Evolutionary conservation across 2,797 vertebrate genomes (phyloP).

Genomic region (Molossus alvarezi): DNA sequence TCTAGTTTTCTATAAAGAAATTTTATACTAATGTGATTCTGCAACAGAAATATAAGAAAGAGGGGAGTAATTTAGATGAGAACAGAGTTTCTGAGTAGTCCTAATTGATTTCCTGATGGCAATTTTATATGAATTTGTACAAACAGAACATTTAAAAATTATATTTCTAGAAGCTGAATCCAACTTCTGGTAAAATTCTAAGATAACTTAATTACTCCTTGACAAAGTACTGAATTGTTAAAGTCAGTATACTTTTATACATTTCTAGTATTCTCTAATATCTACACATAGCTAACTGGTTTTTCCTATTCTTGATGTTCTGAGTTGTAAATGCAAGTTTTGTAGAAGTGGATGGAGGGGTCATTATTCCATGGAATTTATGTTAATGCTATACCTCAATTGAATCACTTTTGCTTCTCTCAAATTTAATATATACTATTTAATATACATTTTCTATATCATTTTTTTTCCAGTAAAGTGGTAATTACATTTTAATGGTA

Average conservation of each 20-base stretch:
- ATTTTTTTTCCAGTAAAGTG: not conserved
- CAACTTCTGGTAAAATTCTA: constrained; percentile 24
- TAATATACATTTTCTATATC: not conserved
- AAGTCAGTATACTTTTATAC: not conserved
- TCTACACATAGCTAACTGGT: not conserved
- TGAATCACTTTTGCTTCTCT: not conserved
- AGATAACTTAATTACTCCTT: constrained; percentile 13
- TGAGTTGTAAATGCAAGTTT: not conserved
- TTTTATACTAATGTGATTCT: not conserved
- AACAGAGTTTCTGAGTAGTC: constrained; percentile 15
- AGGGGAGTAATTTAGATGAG: not conserved
- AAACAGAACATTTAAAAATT: constrained; percentile 57
- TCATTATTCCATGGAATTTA: not conserved
- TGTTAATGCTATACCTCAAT: not conserved
- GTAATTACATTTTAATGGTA: not conserved
- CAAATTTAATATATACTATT: not conserved
- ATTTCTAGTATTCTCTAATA: not conserved
- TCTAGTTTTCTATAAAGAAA: not conserved
- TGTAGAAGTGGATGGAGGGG: not conserved
- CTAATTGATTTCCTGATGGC: constrained; percentile 30
- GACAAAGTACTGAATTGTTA: not conserved
- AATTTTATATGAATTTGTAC: constrained; percentile 58
- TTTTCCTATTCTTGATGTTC: not conserved
- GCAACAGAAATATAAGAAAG: constrained; percentile 25
- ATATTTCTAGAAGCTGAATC: not conserved